Evolutionary conservation across 2,113 vertebrate genomes (phyloP).

Genomic region (Procavia capensis): DNA sequence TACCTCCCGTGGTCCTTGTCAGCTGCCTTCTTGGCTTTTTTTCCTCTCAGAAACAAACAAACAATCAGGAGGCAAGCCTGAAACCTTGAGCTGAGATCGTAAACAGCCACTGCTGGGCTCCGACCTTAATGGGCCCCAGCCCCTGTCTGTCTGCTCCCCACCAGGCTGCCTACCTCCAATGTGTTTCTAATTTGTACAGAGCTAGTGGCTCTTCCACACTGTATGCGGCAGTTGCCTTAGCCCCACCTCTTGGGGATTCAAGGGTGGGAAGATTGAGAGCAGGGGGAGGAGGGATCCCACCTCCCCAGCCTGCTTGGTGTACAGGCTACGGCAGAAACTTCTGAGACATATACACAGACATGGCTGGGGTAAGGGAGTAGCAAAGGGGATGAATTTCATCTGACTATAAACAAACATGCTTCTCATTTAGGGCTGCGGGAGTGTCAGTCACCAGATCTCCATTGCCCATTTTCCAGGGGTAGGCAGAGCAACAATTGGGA

Average conservation of each 20-base stretch:
- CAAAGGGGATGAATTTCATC: conserved; percentile 67
- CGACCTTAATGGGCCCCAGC: conserved; percentile 81
- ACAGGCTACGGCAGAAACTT: conserved; percentile 71
- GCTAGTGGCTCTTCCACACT: conserved; percentile 72
- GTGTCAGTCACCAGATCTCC: conserved; percentile 57
- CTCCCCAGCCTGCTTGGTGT: conserved; percentile 62
- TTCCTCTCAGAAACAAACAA: conserved; percentile 79
- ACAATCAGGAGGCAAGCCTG: conserved; percentile 80
- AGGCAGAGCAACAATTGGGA: conserved; percentile 31
- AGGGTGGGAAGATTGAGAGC: conserved; percentile 76
- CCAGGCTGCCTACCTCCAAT: conserved; percentile 77
- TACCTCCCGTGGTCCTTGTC: conserved; percentile 59
- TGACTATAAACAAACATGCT: conserved; percentile 80
- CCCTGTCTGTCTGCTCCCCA: conserved; percentile 78
- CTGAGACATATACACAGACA: conserved; percentile 68
- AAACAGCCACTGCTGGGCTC: conserved; percentile 71
- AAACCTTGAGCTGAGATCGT: conserved; percentile 74
- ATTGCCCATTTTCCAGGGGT: conserved; percentile 48
- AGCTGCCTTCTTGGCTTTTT: conserved; percentile 74
- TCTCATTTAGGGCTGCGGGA: conserved; percentile 76
- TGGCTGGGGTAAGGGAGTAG: conserved; percentile 10
- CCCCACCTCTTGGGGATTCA: conserved; percentile 69
- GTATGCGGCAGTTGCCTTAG: conserved; percentile 76
- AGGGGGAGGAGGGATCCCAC: conserved; percentile 51
- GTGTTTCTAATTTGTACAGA: conserved; percentile 83